These are phyloP conservation scores for Caenorhabditis afra DNA, from an alignment of 2,888 invertebrate genomes.

Conservation along the genomic window DNA sequence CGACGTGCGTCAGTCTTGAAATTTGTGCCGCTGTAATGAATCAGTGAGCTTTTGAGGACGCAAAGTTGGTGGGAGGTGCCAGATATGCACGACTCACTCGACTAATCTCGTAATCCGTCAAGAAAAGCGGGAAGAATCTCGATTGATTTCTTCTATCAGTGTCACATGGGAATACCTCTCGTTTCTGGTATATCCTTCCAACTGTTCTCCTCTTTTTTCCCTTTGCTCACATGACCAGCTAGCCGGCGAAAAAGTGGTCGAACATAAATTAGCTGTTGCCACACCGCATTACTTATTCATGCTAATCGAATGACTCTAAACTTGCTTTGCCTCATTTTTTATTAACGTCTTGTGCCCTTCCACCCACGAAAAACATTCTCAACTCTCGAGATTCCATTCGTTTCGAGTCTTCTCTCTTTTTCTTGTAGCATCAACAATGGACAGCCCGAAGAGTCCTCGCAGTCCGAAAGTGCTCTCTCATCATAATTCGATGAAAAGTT, in stretches of 20 bases:
- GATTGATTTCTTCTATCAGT: conserved; percentile 47
- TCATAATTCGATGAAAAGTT: conserved; percentile 61
- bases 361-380: conserved; percentile 25
- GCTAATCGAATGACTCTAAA: conserved; percentile 49
- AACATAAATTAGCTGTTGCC: conserved; percentile 37
- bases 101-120: conserved; percentile 54
- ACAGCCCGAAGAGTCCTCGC: conserved; percentile 48
- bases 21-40: not conserved
- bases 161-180: conserved; percentile 32
- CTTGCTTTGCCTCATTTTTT: conserved; percentile 40
- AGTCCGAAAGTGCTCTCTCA: conserved; percentile 58
- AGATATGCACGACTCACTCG: conserved; percentile 37
- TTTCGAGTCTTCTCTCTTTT: conserved; percentile 7
- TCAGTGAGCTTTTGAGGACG: not conserved
- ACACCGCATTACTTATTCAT: conserved; percentile 46
- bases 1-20: not conserved
- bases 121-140: conserved; percentile 30
- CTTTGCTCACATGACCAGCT: conserved; percentile 16
- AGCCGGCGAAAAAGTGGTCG: conserved; percentile 17
- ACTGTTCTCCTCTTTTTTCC: conserved; percentile 11
- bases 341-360: conserved; percentile 53
- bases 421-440: conserved; percentile 20
- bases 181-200: conserved; percentile 7
- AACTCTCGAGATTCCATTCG: conserved; percentile 6
- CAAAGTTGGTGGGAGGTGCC: conserved; percentile 7